Conservation (phyloP, 1,140 invertebrate species). For the Meloidogyne floridensis region DNA sequence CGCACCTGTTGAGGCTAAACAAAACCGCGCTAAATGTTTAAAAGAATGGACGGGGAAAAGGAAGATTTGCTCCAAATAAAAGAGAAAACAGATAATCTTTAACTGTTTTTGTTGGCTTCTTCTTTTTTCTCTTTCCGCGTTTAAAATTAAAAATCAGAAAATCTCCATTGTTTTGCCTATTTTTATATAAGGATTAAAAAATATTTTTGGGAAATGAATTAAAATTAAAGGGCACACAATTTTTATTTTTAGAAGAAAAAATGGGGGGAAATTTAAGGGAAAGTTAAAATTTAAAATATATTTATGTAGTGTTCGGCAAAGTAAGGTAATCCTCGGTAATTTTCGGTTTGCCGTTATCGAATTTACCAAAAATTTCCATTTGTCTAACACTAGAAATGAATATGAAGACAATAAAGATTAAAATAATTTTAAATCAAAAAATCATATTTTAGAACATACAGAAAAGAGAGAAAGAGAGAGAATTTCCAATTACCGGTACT, state of each 20-base stretch:
- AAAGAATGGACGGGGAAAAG: neutral
- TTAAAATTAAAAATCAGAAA: constrained; percentile 5
- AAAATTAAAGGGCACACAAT: neutral
- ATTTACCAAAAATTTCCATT: too few relatives aligned
- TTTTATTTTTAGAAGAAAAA: neutral
- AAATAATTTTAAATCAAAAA: too few relatives aligned
- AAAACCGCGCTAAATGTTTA: neutral
- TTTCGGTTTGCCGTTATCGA: too few relatives aligned
- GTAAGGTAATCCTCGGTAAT: too few relatives aligned
- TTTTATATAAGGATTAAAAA: neutral
- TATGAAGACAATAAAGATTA: too few relatives aligned
- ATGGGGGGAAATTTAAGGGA: neutral
- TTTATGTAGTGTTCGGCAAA: too few relatives aligned
- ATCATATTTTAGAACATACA: too few relatives aligned
- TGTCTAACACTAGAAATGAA: too few relatives aligned
- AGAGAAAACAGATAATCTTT: neutral
- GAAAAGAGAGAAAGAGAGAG: too few relatives aligned
- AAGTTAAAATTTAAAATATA: too few relatives aligned
- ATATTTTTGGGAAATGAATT: neutral
- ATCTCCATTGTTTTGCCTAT: neutral
- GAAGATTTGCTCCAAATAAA: too few relatives aligned
- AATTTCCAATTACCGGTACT: too few relatives aligned
- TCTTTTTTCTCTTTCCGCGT: neutral
- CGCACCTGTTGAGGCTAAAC: neutral
- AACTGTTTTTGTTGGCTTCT: neutral